Evolutionary conservation across 2,113 vertebrate species (phyloP).

Genomic region (Morone chrysops): DNA sequence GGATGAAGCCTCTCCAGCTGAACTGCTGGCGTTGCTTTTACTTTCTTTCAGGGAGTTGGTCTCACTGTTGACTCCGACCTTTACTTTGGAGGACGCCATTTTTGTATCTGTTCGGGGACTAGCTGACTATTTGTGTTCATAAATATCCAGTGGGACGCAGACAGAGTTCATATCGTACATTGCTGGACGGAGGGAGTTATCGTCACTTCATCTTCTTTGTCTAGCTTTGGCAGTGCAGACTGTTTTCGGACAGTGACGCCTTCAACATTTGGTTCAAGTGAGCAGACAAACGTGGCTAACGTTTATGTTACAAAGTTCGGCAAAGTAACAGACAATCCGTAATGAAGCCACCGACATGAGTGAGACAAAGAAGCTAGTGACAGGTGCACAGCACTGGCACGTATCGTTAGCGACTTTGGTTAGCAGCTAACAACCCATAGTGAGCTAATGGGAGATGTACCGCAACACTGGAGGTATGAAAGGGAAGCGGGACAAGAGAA

Average conservation of each 20-base stretch:
- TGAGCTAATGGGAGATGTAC: not conserved
- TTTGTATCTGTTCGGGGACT: not conserved
- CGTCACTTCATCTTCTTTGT: constrained; percentile 43
- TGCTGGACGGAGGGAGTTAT: not conserved
- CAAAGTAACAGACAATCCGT: accelerated
- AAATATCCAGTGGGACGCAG: constrained; percentile 8
- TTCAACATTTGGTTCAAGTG: not conserved
- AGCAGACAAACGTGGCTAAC: too few relatives aligned
- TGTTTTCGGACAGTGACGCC: not conserved
- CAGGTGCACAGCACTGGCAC: constrained; percentile 39
- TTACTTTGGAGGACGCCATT: constrained; percentile 84
- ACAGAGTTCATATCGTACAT: constrained; percentile 33
- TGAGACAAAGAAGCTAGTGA: constrained; percentile 44
- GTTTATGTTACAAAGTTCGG: not conserved
- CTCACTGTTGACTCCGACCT: constrained; percentile 73
- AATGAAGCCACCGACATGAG: not conserved
- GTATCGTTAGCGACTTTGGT: constrained; percentile 16
- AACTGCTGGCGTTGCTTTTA: constrained; percentile 56
- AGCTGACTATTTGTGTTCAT: not conserved
- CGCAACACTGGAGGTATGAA: not conserved
- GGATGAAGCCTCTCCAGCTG: constrained; percentile 62
- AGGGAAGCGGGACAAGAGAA: not conserved
- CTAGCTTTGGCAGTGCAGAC: not conserved
- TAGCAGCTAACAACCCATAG: constrained; percentile 40
- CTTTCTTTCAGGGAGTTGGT: constrained; percentile 74